Evolutionary conservation across 2,797 vertebrate species (phyloP), one percentile per base, ranked within the genome.

Genomic region (Paratrypauchen microcephalus): DNA sequence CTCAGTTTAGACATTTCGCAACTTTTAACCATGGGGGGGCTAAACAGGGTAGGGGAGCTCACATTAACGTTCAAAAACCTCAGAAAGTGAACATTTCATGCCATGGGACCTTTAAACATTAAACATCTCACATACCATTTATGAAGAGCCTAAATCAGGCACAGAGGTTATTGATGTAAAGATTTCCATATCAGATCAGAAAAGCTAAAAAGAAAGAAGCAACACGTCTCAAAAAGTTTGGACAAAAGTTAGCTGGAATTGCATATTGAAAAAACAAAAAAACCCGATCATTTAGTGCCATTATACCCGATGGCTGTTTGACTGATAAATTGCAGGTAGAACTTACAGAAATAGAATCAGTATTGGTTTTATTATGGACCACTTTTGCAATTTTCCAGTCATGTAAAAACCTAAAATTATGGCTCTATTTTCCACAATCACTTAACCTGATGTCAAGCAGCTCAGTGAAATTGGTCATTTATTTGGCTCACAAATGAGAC

Each of bases 401-500:
- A 81, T 72, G 70, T 58, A 61, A 73, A 69, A 66, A 69, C 52
- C 69, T 71, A 68, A 80, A 85, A 81, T 80, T 70, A 68, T 56
- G 70, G 54, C 47, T 66, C 47, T 50, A 16, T 86, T 87, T 87
- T 83, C 75, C 79, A 82, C 75, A 82, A 83, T 88, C 73, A 75
- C 69, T 87, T 88, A 84, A 88, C 73, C 72, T 78, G 65, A 79
- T 82, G 85, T 89, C 84, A 83, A 81, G 82, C 80, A 83, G 75
- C 76, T 81, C 63, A 48, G 68, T 41, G 21, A 70, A 76, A 86
- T 80, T 76, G 76, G 57, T 71, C 78, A 75, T 85, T 90, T 84
- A 84, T 90, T 89, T 87, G 78, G 71, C 84, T 86, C 85, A 75
- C 73, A 89, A 90, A 88, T 85, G 87, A 90, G 84, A 84, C 78